Conservation (phyloP, 2,888 invertebrate genomes). For the Amblyjoppa proteus region DNA sequence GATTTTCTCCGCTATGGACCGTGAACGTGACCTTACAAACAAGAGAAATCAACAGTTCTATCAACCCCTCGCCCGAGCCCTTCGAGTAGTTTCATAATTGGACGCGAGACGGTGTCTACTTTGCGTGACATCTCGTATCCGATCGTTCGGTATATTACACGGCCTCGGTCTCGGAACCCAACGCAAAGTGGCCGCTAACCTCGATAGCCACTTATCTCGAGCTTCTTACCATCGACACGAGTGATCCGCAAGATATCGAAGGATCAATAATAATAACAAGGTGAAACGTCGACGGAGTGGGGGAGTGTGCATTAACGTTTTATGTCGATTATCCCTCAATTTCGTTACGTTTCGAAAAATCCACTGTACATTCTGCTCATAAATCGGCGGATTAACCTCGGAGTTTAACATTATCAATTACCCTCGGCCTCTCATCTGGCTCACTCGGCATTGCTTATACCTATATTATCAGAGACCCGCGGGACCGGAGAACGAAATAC, state of each 20-base stretch:
- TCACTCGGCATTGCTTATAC: constrained; percentile 15
- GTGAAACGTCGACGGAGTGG: constrained; percentile 59
- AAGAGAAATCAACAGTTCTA: neutral
- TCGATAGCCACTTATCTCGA: constrained; percentile 70
- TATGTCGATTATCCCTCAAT: constrained; percentile 74
- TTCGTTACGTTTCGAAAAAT: constrained; percentile 73
- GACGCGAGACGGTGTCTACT: constrained; percentile 55
- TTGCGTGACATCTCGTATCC: constrained; percentile 63
- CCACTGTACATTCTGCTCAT: constrained; percentile 78
- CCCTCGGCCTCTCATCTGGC: constrained; percentile 68
- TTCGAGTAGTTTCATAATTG: constrained; percentile 55
- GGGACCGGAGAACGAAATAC: constrained; percentile 54
- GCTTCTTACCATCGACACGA: constrained; percentile 55
- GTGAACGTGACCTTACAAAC: neutral
- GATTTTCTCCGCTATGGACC: neutral
- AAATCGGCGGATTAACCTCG: constrained; percentile 83
- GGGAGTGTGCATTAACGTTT: constrained; percentile 68
- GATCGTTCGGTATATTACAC: constrained; percentile 47
- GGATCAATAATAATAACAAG: constrained; percentile 64
- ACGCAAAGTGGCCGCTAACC: constrained; percentile 69
- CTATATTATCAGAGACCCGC: constrained; percentile 52
- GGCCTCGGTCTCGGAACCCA: constrained; percentile 53
- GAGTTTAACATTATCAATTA: constrained; percentile 84
- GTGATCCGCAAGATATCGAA: constrained; percentile 59
- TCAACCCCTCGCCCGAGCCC: neutral